phyloP scores from a whole-genome alignment of 2,888 invertebrate genomes.

The Molorchus minor region DNA sequence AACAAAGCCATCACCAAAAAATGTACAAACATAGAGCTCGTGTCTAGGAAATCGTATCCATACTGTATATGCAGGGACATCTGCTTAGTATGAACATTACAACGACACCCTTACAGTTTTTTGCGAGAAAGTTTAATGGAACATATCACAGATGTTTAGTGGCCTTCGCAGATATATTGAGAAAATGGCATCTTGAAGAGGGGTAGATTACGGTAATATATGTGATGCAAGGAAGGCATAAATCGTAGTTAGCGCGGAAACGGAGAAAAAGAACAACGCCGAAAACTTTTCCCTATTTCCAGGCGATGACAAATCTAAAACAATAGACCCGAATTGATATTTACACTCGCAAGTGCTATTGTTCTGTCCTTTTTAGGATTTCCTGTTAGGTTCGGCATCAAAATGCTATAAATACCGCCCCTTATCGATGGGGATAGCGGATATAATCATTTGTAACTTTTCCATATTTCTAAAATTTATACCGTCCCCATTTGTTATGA shows the following conservation, averaged over 20 bases:
- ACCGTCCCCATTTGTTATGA: no score
- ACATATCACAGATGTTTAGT: conserved; percentile 61
- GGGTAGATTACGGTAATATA: conserved; percentile 62
- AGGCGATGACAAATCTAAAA: conserved; percentile 57
- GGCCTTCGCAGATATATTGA: conserved; percentile 60
- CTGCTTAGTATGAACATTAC: no score
- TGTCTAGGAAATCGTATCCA: no score
- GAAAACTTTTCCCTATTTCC: conserved; percentile 45
- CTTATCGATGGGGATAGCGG: neutral
- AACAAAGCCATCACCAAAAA: no score
- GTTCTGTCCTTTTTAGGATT: neutral
- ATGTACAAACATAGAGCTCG: no score
- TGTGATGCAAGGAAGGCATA: conserved; percentile 60
- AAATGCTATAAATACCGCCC: conserved; percentile 10
- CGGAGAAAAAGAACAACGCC: conserved; percentile 46
- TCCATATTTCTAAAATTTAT: neutral
- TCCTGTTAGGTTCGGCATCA: conserved; percentile 8
- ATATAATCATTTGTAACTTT: neutral
- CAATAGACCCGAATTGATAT: conserved; percentile 53
- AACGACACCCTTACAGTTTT: no score
- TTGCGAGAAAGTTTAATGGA: no score
- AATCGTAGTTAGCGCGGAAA: conserved; percentile 58
- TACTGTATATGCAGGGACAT: no score
- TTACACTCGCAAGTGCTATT: conserved; percentile 37
- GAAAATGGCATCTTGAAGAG: conserved; percentile 62